Base-by-base conservation (phyloP, 2,888 invertebrate genomes). In the Drosophila melanosoma region DNA sequence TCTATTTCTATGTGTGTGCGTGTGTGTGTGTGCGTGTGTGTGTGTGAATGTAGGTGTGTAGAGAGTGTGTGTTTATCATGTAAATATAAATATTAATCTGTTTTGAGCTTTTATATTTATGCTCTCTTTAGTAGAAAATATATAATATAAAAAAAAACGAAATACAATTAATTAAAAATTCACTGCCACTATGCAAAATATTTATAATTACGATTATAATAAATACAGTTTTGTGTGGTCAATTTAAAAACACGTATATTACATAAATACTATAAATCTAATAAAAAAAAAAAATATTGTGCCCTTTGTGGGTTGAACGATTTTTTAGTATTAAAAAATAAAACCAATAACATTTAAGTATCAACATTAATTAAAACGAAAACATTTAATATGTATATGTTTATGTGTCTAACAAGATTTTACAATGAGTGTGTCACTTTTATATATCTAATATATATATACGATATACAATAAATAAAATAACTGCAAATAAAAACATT, bases 351-450 rank as follows among this genome's bases (percentile, higher is more conserved):
- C 62, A 63, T 63, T 63, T 48, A 68, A 79, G 66, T 54, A 79
- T 79, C 66, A 74, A 60, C 23, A 57, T 57, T 35, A 59, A 45
- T 60, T 66, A 54, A 71, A 69, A 63, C 61, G 54, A 52, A 52
- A 69, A 64, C 54, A 76, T 64, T 63, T 75, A 69, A 70, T 53
- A 72, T 72, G 81, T 81, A 71, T 52, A 72, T 72, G 81, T 81
- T 71, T 81, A 65, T 76, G 88, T 86, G 90, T 89, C 85, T 89
- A 87, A 87, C 88, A 89, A 89, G 90, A 86, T 86, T 86, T 86
- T 86, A 86, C 80, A 77, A 87, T 86, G 89, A 79, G 90, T 76
- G 88, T 86, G 85, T 89, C 90, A 84, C 90, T 89, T 86, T 89
- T 87, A 81, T 78, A 89, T 81, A 84, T 84, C 71, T 81, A 76